Base-by-base conservation (phyloP, 1,140 invertebrate genomes). In the Protaetia brevitarsis region DNA sequence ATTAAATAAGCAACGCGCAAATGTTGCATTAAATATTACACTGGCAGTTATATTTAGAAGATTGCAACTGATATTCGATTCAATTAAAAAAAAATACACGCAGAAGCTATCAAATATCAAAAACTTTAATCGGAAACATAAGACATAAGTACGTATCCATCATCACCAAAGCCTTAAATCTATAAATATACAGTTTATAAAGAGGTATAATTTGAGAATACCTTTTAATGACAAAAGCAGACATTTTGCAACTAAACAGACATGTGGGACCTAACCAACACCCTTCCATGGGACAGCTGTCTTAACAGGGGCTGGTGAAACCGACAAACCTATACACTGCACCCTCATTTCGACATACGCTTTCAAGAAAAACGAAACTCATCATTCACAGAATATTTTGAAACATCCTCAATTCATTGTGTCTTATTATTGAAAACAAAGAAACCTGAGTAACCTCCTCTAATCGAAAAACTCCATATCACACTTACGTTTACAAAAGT, bases 231-330 rank as follows among this genome's bases (percentile, higher is more conserved):
- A 31, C 29, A 59, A 59, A 59, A 59, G 57, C 57, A 31, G 57
- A 59, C 57, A 59, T 59, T 59, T 59, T 59, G 57, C 57, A 59
- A 59, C 26, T n/a, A 4, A 59, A 31, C 13, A 59, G 57, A 59
- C 57, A 59, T 59, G 57, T 59, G 57, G 57, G 26, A 59, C n/a
- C 26, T n/a, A 59, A 59, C 57, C 26, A 59, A 59, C 57, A 59
- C 57, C 57, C 57, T 59, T 59, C 57, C 16, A 59, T 19, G 16
- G 57, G 57, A 59, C 57, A 59, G 57, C 57, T 59, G 57, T 11
- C 57, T 29, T 23, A 7, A 30, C 57, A 28, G n/a, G 26, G 57
- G 26, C 57, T 59, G 57, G 11, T n/a, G 57, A 59, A 29, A 59
- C 57, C 57, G 30, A 59, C 57, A 59, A 59, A 59, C 26, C 41